Base-by-base conservation (phyloP, 2,888 invertebrate genomes). In the Drosophila mimica region DNA sequence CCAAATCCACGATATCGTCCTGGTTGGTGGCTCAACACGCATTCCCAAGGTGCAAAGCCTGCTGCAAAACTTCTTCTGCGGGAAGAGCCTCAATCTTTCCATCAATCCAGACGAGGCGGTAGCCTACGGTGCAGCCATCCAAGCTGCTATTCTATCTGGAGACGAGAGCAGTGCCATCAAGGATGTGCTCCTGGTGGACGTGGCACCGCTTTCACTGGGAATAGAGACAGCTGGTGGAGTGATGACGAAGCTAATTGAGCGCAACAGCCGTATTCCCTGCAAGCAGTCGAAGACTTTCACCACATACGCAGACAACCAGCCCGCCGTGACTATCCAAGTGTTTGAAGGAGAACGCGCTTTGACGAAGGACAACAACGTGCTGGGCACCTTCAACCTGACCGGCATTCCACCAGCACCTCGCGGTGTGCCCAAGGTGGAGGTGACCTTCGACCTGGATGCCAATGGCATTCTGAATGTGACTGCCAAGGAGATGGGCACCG, bases 391-490 rank as follows among this genome's bases (percentile, higher is more conserved):
- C 93, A 98, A 99, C 93, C 95, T 99, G 61, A 97, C 97, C 8
- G 98, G 98, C 40, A 99, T 99, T 91, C 98, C 99, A 2, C 98
- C 99, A n/a, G 97, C 97, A 92, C 99, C 96, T 69, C 96, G 95
- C 76, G 99, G 96, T 91, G 98, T 96, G 76, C 98, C 95, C 75
- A 97, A 95, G 93, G 98, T 96, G 94, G 98, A 97, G 91, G 97
- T 97, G 31, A 97, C 96, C 48, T 97, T 97, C 91, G 93, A 93
- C 57, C 95, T 96, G 90, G 98, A 99, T 90, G 98, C 98, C 54
- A 98, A 99, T 93, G 99, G 99, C 91, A 99, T 99, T 93, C 94
- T 99, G 74, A 97, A 97, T 92, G 98, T 98, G 1, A 95, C 96
- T 0, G 98, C 98, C 28, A 95, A 95, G 74, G 95, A 95, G 75